Base-by-base conservation (phyloP, 2,888 invertebrate species). In the Lepidocyrtinus sp. region DNA sequence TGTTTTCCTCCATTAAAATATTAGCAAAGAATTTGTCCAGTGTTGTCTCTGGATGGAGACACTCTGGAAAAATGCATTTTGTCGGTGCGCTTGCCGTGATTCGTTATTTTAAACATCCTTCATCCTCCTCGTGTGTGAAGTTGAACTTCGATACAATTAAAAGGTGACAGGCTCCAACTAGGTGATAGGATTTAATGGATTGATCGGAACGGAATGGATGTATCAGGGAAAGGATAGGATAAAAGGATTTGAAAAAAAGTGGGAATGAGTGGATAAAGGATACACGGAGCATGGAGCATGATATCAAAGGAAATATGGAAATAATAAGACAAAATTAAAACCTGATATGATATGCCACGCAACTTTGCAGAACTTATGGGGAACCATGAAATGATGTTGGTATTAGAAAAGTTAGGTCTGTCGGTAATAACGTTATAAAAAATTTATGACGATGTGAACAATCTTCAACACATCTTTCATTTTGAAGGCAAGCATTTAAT, bases 391-490 rank as follows among this genome's bases (percentile, higher is more conserved):
- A 64, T n/a, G 64, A 27, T 7, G 27, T 5, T 27, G 50, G 50
- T 24, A n/a, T 55, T 55, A 55, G 17, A n/a, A 55, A 55, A 55
- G 55, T 55, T 55, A 17, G 17, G 55, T 55, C 55, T 9, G 55
- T 55, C 55, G 17, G 17, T 3, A 55, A 55, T 55, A 2, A n/a
- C 17, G 15, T 55, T 55, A n/a, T 55, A 55, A n/a, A n/a, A n/a
- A 55, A 55, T 36, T n/a, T 55, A 17, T 55, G 9, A 55, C 17
- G 17, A 7, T 55, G 55, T 55, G 55, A 59, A 64, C 55, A 21
- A 61, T 26, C 67, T 24, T 63, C 62, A 24, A 82, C 91, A 92
- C 94, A 69, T 90, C 97, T 76, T 96, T n/a, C n/a, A n/a, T n/a
- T n/a, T n/a, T n/a, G n/a, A n/a, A n/a, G n/a, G n/a, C n/a, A n/a